Conservation (phyloP, 1,140 invertebrate genomes). For the Wiebesia pumilae region DNA sequence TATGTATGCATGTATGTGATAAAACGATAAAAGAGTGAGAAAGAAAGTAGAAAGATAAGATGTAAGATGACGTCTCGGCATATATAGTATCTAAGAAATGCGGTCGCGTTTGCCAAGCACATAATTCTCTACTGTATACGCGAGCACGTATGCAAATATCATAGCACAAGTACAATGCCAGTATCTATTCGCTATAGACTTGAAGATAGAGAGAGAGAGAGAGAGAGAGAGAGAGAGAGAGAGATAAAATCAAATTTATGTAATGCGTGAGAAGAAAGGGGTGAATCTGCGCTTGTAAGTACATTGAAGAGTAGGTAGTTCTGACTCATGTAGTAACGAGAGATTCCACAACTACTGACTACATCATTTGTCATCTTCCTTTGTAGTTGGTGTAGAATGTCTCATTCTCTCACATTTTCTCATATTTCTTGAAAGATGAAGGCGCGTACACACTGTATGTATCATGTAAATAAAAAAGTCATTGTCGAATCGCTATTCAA, state of each 20-base stretch:
- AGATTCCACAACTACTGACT: constrained; percentile 22
- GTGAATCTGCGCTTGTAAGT: background rate
- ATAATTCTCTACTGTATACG: no score
- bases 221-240: background rate
- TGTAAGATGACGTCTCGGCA: background rate
- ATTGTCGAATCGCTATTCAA: no score
- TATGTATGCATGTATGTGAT: no score
- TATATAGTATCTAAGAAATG: background rate
- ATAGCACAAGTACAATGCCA: background rate
- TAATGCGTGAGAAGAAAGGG: no score
- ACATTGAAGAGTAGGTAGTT: background rate
- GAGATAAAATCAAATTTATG: background rate
- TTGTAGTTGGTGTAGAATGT: background rate
- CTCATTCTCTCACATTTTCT: background rate
- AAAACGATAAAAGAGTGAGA: background rate
- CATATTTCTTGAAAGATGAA: background rate
- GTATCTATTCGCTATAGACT: background rate
- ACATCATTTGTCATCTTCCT: constrained; percentile 25
- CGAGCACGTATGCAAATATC: constrained; percentile 2
- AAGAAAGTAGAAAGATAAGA: background rate
- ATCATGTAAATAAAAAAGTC: no score
- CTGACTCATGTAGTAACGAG: background rate
- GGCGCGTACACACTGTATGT: no score
- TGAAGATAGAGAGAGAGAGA: background rate
- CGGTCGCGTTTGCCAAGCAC: background rate